Evolutionary conservation across 2,797 vertebrate species (phyloP).

Genomic region (Anguilla obscura): DNA sequence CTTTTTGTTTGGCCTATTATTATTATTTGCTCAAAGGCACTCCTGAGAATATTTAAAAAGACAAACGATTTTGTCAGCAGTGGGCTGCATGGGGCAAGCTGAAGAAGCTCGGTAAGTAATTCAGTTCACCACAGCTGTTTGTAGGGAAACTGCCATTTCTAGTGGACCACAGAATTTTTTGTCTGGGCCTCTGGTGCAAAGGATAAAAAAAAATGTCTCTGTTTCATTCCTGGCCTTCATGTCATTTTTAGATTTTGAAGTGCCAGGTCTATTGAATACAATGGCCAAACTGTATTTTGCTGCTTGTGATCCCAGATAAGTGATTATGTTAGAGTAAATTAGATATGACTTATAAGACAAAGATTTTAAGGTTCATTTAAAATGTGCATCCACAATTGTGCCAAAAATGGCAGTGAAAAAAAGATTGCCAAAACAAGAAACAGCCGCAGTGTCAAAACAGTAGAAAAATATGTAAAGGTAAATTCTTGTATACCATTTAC

Average conservation of each 20-base stretch:
- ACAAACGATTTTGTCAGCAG: slow-evolving; percentile 82
- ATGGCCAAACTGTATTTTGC: neutral
- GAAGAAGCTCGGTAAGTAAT: slow-evolving; percentile 70
- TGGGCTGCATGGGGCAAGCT: slow-evolving; percentile 75
- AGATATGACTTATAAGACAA: neutral
- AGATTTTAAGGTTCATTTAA: neutral
- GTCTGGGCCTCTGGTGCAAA: slow-evolving; percentile 22
- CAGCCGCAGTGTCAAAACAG: neutral
- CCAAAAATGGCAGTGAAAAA: neutral
- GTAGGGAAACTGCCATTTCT: slow-evolving; percentile 65
- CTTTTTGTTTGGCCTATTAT: slow-evolving; percentile 78
- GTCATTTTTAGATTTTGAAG: neutral
- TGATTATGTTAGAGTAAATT: neutral
- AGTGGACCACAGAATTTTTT: slow-evolving; percentile 30
- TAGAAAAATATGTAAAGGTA: slow-evolving; percentile 49
- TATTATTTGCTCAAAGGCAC: slow-evolving; percentile 72
- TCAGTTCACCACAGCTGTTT: slow-evolving; percentile 71
- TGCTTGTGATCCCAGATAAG: neutral
- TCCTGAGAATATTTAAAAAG: slow-evolving; percentile 81
- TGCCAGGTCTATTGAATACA: neutral
- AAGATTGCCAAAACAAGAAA: neutral
- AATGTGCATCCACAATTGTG: neutral
- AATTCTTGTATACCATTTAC: neutral
- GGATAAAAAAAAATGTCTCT: slow-evolving; percentile 57
- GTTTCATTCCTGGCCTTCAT: slow-evolving; percentile 56